Conservation (phyloP, 1,140 invertebrate species). For the Musca domestica region DNA sequence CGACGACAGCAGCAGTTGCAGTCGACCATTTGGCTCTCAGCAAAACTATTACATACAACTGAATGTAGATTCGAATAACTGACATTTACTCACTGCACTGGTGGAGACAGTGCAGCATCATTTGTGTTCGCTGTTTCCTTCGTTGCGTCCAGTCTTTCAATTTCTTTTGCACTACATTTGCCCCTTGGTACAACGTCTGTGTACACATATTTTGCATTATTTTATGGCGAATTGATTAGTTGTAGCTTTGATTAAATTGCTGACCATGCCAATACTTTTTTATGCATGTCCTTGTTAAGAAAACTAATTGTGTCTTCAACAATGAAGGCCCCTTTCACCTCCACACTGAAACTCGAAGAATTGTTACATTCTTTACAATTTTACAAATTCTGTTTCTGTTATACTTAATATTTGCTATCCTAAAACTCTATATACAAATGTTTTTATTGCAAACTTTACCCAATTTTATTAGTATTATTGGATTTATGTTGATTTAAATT, state of each 20-base stretch:
- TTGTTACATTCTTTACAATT: no score
- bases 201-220: slow-evolving; percentile 44
- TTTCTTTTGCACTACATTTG: slow-evolving; percentile 42
- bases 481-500: neutral
- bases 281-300: no score
- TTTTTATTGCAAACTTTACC: no score
- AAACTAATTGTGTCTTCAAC: no score
- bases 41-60: slow-evolving; percentile 27
- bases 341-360: no score
- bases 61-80: slow-evolving; percentile 38
- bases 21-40: neutral
- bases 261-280: neutral
- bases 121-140: slow-evolving; percentile 44
- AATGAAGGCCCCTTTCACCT: no score
- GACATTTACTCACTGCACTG: slow-evolving; percentile 41
- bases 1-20: slow-evolving; percentile 16
- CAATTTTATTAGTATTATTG: no score
- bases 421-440: no score
- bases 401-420: no score
- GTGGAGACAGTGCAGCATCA: slow-evolving; percentile 42
- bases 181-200: slow-evolving; percentile 47
- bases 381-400: no score
- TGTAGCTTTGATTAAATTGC: neutral
- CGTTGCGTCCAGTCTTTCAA: slow-evolving; percentile 40
- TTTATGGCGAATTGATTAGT: slow-evolving; percentile 38